These are phyloP conservation scores for Toxonevra muliebris DNA, from an alignment of 2,888 invertebrate genomes.

Conservation along the genomic window DNA sequence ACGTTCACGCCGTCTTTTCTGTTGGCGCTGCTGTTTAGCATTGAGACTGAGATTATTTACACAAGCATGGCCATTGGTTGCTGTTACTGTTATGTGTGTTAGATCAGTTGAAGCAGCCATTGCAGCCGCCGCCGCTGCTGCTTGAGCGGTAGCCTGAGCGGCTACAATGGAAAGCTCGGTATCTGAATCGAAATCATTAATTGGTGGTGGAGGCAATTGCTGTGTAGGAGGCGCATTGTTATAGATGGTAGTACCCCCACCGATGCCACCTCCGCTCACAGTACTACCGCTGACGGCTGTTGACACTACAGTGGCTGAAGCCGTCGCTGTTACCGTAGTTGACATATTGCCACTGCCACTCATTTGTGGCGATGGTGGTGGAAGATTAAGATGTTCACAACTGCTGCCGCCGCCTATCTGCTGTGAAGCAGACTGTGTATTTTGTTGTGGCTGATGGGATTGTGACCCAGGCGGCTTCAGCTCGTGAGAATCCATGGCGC, in stretches of 20 bases:
- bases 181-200: conserved; percentile 62
- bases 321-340: conserved; percentile 40
- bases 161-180: conserved; percentile 60
- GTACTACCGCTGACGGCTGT: conserved; percentile 32
- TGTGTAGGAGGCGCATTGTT: conserved; percentile 34
- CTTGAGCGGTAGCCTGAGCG: conserved; percentile 49
- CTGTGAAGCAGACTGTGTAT: conserved; percentile 23
- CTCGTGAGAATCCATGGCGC: conserved; percentile 42
- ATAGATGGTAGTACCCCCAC: conserved; percentile 2
- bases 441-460: conserved; percentile 17
- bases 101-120: conserved; percentile 36
- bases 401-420: conserved; percentile 19
- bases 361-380: conserved; percentile 51
- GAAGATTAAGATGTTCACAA: conserved; percentile 45
- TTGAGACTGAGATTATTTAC: conserved; percentile 51
- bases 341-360: conserved; percentile 29
- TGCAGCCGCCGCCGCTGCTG: conserved; percentile 41
- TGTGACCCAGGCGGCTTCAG: conserved; percentile 38
- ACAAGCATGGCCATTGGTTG: conserved; percentile 50
- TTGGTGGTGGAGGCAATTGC: conserved; percentile 43
- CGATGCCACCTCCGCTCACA: conserved; percentile 28
- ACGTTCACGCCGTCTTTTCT: conserved; percentile 88
- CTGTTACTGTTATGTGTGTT: conserved; percentile 34
- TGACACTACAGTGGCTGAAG: conserved; percentile 33
- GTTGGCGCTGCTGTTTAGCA: conserved; percentile 68